Base-by-base conservation (phyloP, 2,888 invertebrate genomes). In the Subacronicta megacephala region DNA sequence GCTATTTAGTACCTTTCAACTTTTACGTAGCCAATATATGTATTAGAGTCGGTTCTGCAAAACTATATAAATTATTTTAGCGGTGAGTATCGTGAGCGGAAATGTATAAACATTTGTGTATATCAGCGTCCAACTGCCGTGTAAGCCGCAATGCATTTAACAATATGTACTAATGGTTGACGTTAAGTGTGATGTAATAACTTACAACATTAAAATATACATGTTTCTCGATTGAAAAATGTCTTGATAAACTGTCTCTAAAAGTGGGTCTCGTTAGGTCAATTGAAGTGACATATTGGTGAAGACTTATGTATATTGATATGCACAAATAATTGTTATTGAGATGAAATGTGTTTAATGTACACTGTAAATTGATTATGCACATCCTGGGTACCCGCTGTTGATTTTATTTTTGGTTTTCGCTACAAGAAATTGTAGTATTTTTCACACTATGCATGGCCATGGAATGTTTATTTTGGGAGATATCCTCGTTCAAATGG, bases 151-250 rank as follows among this genome's bases (percentile, higher is more conserved):
- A 92, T 88, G 93, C 84, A 78, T 80, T 76, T 89, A 88, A 92
- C 89, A 87, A 89, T 88, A 88, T 89, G 89, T 87, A 88, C 89
- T 90, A 90, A 90, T 87, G 84, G 88, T 88, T 90, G 89, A 90
- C 88, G 75, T 71, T 83, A 84, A 85, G 75, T 74, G 62, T 73
- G 58, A 72, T 61, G 50, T 64, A 60, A 67, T 77, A 70, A 64
- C 63, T 56, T 56, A 65, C 37, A 64, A 65, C 61, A 56, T 65
- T 62, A 71, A 60, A 54, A 44, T 61, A 59, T 57, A 60, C 62
- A 72, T 61, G 57, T 67, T 73, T 72, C 65, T 65, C 55, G 53
- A 69, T 62, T 76, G 61, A 78, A 75, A 62, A 71, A 67, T 57
- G 54, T 47, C 64, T 75, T 59, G 31, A 67, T 73, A 70, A 77